Percentiles rank a stretch among this genome's conserved stretches.
Evolutionary conservation across 2,888 invertebrate species (phyloP).

Genomic region (Conistra vaccinii): DNA sequence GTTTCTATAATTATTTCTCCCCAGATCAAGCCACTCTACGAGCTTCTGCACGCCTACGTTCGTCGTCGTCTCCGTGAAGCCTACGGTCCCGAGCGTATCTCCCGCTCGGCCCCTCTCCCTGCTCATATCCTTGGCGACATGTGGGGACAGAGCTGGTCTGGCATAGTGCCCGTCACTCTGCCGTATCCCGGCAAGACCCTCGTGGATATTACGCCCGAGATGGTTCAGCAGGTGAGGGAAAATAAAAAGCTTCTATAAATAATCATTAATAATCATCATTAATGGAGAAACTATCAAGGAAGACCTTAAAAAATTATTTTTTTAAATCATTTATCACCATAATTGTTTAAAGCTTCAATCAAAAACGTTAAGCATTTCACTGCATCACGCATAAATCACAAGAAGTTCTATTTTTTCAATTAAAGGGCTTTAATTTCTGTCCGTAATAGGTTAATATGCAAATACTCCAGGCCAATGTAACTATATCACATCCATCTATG

Average conservation of each 20-base stretch:
- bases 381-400: background rate
- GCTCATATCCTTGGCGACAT: slow-evolving; percentile 97
- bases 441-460: background rate
- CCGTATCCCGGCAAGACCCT: slow-evolving; percentile 96
- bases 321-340: background rate
- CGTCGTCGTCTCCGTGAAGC: slow-evolving; percentile 95
- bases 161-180: slow-evolving; percentile 94
- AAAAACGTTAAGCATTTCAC: background rate
- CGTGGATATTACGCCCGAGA: slow-evolving; percentile 95
- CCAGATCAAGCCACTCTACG: slow-evolving; percentile 95
- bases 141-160: slow-evolving; percentile 97
- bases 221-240: slow-evolving; percentile 91
- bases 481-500: background rate
- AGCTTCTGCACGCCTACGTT: slow-evolving; percentile 97
- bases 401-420: background rate
- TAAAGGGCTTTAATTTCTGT: background rate
- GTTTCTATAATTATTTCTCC: slow-evolving; percentile 34
- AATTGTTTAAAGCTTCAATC: background rate
- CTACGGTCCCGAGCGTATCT: slow-evolving; percentile 96
- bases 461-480: background rate
- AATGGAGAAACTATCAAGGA: background rate
- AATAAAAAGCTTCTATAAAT: background rate
- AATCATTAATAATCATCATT: background rate
- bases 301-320: background rate
- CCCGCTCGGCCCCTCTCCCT: slow-evolving; percentile 95